Conservation (phyloP, 2,888 invertebrate genomes). For the Agonopterix heracliana region DNA sequence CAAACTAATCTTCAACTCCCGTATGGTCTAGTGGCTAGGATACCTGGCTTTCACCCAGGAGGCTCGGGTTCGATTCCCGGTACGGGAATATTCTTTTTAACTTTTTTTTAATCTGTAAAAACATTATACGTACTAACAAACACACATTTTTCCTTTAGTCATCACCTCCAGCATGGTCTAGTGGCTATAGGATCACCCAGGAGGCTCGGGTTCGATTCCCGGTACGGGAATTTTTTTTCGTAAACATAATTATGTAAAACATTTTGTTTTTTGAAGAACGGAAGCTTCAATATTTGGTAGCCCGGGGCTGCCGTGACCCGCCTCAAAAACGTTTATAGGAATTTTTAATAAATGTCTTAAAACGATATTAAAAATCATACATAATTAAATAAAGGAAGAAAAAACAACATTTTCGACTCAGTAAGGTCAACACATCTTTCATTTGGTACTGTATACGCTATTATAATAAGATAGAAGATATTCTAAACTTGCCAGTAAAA, state of each 20-base stretch:
- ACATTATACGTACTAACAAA: background rate
- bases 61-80: slow-evolving; percentile 84
- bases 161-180: slow-evolving; percentile 75
- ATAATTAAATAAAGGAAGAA: too few species aligned
- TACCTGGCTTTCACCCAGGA: slow-evolving; percentile 83
- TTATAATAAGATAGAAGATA: too few species aligned
- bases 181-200: slow-evolving; percentile 83
- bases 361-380: too few species aligned
- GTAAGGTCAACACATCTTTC: too few species aligned
- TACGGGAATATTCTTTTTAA: slow-evolving; percentile 61
- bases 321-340: too few species aligned
- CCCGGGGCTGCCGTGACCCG: too few species aligned
- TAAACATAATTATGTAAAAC: background rate
- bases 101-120: background rate
- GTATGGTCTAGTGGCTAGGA: slow-evolving; percentile 81
- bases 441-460: too few species aligned
- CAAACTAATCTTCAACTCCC: slow-evolving; percentile 29
- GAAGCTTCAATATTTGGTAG: too few species aligned
- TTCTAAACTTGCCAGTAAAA: too few species aligned
- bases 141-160: fast-evolving
- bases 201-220: slow-evolving; percentile 84
- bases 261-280: too few species aligned
- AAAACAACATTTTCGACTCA: too few species aligned
- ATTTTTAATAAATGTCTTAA: too few species aligned
- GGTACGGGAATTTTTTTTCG: slow-evolving; percentile 69